These are phyloP conservation scores for Lucinisca nassula DNA, from an alignment of 2,888 invertebrate species.

Conservation along the genomic window DNA sequence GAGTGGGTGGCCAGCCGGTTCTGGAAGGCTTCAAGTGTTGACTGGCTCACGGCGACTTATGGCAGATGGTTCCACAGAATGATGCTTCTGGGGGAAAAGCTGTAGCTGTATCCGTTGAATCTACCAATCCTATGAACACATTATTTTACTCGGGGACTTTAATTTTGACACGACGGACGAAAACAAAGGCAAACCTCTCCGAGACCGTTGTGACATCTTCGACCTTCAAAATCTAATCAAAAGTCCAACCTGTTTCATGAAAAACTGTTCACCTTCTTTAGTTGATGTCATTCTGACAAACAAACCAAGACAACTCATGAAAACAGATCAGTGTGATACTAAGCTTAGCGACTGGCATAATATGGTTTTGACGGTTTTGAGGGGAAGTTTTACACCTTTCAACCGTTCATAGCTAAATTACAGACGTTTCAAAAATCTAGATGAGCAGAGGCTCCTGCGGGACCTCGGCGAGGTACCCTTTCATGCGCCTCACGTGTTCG, in stretches of 20 bases:
- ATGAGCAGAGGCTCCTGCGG: background rate
- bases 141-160: background rate
- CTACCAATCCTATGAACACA: too few species aligned
- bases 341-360: background rate
- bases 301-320: background rate
- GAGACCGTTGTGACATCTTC: background rate
- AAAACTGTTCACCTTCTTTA: background rate
- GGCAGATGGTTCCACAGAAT: too few species aligned
- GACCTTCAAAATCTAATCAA: too few species aligned
- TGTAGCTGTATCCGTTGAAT: too few species aligned
- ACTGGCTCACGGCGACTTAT: too few species aligned
- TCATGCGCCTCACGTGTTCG: background rate
- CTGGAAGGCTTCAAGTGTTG: too few species aligned
- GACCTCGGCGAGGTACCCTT: background rate
- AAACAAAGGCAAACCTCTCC: background rate
- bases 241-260: too few species aligned
- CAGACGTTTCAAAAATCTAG: background rate
- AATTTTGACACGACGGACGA: background rate
- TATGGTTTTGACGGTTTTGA: background rate
- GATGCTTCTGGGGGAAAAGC: too few species aligned
- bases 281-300: background rate
- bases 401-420: background rate
- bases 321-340: background rate
- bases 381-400: background rate
- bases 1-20: too few species aligned